Conservation (phyloP, 2,113 vertebrate species). For the Chionis minor region DNA sequence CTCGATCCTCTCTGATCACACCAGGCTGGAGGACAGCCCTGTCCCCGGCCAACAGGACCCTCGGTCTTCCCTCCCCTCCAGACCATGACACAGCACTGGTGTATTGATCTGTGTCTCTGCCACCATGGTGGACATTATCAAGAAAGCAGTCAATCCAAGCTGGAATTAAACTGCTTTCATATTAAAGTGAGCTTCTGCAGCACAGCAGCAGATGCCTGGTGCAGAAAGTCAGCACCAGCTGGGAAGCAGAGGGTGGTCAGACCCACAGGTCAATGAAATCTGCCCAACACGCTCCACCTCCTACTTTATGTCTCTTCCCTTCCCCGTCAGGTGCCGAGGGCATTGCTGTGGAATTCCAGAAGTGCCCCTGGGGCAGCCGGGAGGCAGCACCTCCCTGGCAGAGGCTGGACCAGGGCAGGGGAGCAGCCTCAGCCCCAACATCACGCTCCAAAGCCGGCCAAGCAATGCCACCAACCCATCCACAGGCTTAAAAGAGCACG, state of each 20-base stretch:
- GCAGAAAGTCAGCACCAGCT: background rate
- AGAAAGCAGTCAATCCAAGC: background rate
- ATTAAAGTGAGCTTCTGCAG: background rate
- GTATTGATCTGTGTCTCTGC: background rate
- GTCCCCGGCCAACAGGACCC: background rate
- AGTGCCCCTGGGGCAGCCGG: too few relatives aligned
- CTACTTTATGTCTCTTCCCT: background rate
- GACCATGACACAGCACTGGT: background rate
- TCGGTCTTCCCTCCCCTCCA: background rate
- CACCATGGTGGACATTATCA: background rate
- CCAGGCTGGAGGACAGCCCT: background rate
- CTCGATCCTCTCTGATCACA: background rate
- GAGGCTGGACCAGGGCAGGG: background rate
- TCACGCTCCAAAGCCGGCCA: background rate
- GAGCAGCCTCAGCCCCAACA: background rate
- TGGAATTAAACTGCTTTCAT: background rate
- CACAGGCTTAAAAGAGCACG: background rate
- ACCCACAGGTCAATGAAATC: background rate
- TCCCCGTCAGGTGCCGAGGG: background rate
- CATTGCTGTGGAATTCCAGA: background rate
- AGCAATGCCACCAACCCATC: background rate
- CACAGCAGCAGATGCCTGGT: background rate
- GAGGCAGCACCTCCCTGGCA: background rate
- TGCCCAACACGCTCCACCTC: accelerated
- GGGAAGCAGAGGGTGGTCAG: background rate